phyloP scores from a whole-genome alignment of 2,888 invertebrate genomes.

The Helicoverpa assulta region DNA sequence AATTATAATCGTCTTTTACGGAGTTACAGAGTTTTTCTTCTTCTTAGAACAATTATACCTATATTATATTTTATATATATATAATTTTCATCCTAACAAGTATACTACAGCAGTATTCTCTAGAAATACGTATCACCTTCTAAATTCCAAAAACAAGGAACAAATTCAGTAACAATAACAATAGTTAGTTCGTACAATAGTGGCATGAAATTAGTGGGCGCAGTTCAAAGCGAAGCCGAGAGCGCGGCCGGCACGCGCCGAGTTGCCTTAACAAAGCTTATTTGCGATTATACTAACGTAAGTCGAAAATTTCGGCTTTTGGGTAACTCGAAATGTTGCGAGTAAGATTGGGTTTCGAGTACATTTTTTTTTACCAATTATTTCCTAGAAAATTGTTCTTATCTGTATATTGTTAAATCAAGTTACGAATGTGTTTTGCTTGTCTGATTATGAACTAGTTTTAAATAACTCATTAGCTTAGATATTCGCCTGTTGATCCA shows the following conservation, averaged over 20 bases:
- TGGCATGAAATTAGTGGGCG: slow-evolving; percentile 69
- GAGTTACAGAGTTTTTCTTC: too few relatives aligned
- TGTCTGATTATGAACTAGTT: too few relatives aligned
- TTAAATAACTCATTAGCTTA: too few relatives aligned
- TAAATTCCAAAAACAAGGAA: slow-evolving; percentile 9
- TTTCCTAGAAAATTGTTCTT: too few relatives aligned
- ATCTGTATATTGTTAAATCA: too few relatives aligned
- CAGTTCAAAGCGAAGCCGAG: slow-evolving; percentile 58
- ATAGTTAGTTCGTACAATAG: slow-evolving; percentile 53
- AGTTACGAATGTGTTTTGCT: too few relatives aligned
- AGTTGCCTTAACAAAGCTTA: slow-evolving; percentile 78
- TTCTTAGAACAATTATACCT: too few relatives aligned
- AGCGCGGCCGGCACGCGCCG: slow-evolving; percentile 52
- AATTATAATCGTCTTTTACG: too few relatives aligned
- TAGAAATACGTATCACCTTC: neutral
- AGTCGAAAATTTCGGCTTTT: slow-evolving; percentile 51
- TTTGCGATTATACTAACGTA: slow-evolving; percentile 67
- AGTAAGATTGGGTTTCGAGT: neutral
- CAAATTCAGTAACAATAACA: slow-evolving; percentile 55
- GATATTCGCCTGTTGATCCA: too few relatives aligned
- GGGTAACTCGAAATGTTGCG: slow-evolving; percentile 25
- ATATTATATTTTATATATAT: too few relatives aligned
- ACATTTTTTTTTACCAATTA: neutral
- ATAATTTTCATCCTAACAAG: too few relatives aligned
- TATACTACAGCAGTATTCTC: neutral